Base-by-base conservation (phyloP, 2,797 vertebrate species). In the Acanthurus tractus region DNA sequence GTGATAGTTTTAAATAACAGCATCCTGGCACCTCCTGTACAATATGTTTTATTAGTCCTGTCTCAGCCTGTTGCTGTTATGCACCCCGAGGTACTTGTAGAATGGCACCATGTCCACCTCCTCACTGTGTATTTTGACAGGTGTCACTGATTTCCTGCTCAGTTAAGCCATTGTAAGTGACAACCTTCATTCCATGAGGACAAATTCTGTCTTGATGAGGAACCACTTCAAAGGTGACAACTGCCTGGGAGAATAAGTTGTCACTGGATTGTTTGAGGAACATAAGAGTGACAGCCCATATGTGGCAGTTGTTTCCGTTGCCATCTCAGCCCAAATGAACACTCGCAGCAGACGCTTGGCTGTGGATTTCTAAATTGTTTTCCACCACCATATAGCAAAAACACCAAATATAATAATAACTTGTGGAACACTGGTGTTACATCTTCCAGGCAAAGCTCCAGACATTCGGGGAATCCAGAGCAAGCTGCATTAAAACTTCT, bases 221-320 rank as follows among this genome's bases (percentile, higher is more conserved):
- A 78, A 58, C 74, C 83, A 85, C 74, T 89, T 89, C 82, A 89
- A 82, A 90, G 75, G 77, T 85, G 89, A 92, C 86, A 88, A 84
- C 70, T 73, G 84, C 84, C 84, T 7, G 13, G 42, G 82, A 89
- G 87, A 88, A 85, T 66, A 82, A 90, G 79, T 83, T 88, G 88
- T 86, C 87, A 77, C 65, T 59, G 78, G 76, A 83, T 81, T 81
- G 78, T 89, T 81, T 84, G 71, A 81, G 63, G 54, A 81, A 71
- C 79, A 66, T 58, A 29, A 68, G 71, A 85, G 74, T 90, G 87
- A 89, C 88, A 86, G 88, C 59, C 25, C 45, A 70, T 78, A 77
- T 76, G 73, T 77, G 74, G 45, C 17, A 65, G 46, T 74, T 81
- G 66, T 81, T 80, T 80, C 66, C 59, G 67, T 78, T 58, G 57